Evolutionary conservation across 2,888 invertebrate genomes (phyloP).

Genomic region (Xylophagus ater): DNA sequence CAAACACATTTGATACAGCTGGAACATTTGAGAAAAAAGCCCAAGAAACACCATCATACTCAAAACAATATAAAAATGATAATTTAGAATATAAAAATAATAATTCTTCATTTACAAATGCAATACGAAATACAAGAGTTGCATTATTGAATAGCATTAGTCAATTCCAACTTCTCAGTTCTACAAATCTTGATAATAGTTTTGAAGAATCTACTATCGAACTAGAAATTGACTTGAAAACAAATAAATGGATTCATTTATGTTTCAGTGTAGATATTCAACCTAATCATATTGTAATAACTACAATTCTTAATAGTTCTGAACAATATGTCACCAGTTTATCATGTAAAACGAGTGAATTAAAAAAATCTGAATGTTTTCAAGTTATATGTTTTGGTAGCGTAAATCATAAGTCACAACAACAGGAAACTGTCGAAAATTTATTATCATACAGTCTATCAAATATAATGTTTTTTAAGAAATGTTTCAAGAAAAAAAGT

Average conservation of each 20-base stretch:
- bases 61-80: too few relatives aligned
- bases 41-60: too few relatives aligned
- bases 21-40: too few relatives aligned
- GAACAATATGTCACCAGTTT: conserved; percentile 29
- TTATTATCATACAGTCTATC: conserved; percentile 28
- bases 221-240: conserved; percentile 27
- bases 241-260: conserved; percentile 36
- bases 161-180: conserved; percentile 30
- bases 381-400: conserved; percentile 32
- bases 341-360: conserved; percentile 22
- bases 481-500: conserved; percentile 24
- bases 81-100: too few relatives aligned
- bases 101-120: conserved; percentile 27
- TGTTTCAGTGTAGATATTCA: conserved; percentile 28
- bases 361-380: conserved; percentile 27
- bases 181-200: conserved; percentile 18
- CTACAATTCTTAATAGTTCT: conserved; percentile 29
- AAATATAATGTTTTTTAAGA: conserved; percentile 35
- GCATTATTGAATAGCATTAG: conserved; percentile 33
- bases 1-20: too few relatives aligned
- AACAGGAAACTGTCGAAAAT: conserved; percentile 23
- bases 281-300: conserved; percentile 27
- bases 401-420: too few relatives aligned
- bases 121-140: conserved; percentile 32
- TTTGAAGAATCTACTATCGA: conserved; percentile 28